phyloP scores from a whole-genome alignment of 2,113 vertebrate genomes.

The Camelus dromedarius region DNA sequence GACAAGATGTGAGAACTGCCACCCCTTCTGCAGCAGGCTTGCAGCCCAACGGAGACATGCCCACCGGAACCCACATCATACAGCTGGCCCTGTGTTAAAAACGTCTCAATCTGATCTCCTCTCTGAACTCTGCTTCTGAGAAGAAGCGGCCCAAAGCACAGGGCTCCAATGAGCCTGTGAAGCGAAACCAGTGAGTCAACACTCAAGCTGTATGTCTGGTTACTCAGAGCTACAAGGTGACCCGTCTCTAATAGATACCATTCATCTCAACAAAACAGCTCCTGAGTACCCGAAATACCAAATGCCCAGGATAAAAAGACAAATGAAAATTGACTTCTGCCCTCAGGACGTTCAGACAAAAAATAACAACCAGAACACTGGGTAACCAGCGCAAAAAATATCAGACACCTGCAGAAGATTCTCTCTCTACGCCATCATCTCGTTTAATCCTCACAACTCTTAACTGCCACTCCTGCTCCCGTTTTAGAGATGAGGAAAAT shows the following conservation, averaged over 20 bases:
- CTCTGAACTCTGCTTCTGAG: not conserved
- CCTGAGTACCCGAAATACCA: not conserved
- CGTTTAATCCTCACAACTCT: not conserved
- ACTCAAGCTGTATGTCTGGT: not conserved
- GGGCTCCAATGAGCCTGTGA: not conserved
- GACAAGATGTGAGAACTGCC: not conserved
- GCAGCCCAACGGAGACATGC: not conserved
- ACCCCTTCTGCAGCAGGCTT: not conserved
- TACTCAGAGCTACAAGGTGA: not conserved
- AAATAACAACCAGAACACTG: not conserved
- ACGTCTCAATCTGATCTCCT: not conserved
- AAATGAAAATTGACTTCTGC: not conserved
- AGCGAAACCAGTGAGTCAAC: not conserved
- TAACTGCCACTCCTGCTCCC: not conserved
- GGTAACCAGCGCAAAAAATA: not conserved
- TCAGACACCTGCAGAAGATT: not conserved
- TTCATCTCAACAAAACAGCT: conserved; percentile 17
- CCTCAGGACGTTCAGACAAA: not conserved
- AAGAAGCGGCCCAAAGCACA: not conserved
- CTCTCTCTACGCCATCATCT: not conserved
- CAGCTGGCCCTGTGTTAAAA: not conserved
- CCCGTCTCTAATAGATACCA: not conserved
- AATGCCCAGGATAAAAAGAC: not conserved
- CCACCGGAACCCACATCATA: not conserved
- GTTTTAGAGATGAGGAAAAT: not conserved